phyloP scores from a whole-genome alignment of 2,888 invertebrate species.

The Prosopocoilus inquinatus region DNA sequence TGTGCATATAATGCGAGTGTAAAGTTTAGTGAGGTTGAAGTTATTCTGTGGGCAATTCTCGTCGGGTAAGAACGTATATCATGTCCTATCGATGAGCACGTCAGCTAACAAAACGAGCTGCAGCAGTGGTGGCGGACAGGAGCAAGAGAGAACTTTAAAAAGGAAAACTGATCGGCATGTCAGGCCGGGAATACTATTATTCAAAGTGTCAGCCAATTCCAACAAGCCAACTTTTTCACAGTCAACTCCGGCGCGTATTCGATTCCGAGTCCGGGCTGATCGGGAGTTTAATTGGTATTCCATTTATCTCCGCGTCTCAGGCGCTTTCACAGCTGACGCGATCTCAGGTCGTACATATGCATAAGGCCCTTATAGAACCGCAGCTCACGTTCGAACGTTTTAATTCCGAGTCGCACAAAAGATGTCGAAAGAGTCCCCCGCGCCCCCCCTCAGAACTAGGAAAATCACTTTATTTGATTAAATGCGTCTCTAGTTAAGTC shows the following conservation, averaged over 20 bases:
- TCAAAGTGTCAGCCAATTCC: slow-evolving; percentile 33
- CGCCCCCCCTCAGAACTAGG: slow-evolving; percentile 15
- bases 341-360: slow-evolving; percentile 26
- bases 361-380: slow-evolving; percentile 7
- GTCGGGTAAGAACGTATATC: neutral
- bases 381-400: slow-evolving; percentile 3
- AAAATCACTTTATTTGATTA: slow-evolving; percentile 28
- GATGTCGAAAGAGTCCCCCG: slow-evolving; percentile 10
- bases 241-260: slow-evolving; percentile 12
- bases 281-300: slow-evolving; percentile 33
- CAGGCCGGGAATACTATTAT: slow-evolving; percentile 30
- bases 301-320: slow-evolving; percentile 31
- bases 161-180: slow-evolving; percentile 17
- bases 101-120: neutral
- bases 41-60: neutral
- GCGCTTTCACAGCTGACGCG: slow-evolving; percentile 22
- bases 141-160: neutral
- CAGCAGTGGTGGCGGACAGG: neutral
- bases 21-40: no score
- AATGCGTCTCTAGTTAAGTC: slow-evolving; percentile 10
- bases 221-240: slow-evolving; percentile 26
- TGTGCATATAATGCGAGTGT: no score
- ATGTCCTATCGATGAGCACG: neutral
- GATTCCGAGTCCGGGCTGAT: slow-evolving; percentile 14
- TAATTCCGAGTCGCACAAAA: slow-evolving; percentile 12